phyloP scores from a whole-genome alignment of 2,113 vertebrate genomes.

The Cynopterus brachyotis region DNA sequence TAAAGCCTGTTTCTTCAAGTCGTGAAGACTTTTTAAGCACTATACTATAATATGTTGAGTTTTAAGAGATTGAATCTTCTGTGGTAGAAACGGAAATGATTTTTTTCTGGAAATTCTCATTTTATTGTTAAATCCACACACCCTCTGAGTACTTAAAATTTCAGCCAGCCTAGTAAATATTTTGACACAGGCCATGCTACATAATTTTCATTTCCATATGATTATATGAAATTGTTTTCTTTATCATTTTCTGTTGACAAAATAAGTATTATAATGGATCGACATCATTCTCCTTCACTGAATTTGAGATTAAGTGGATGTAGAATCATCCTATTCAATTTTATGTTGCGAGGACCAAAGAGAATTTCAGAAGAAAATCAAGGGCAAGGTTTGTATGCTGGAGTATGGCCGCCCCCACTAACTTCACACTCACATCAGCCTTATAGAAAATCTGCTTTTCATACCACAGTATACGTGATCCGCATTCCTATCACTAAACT shows the following conservation, averaged over 20 bases:
- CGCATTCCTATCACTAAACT: neutral
- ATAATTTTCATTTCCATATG: neutral
- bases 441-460: neutral
- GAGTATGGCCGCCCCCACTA: neutral
- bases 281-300: neutral
- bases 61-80: neutral
- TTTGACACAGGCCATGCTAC: neutral
- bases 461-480: neutral
- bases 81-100: neutral
- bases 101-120: neutral
- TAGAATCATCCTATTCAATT: neutral
- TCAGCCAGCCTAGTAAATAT: neutral
- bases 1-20: neutral
- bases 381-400: neutral
- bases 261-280: neutral
- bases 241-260: constrained; percentile 40
- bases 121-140: neutral
- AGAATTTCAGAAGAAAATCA: constrained; percentile 14
- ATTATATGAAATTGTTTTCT: neutral
- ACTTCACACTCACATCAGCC: neutral
- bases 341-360: neutral
- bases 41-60: neutral
- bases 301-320: neutral
- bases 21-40: neutral
- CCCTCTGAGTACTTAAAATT: neutral